These are phyloP conservation scores for Propithecus deckenii DNA, from an alignment of 2,797 vertebrate genomes.

Conservation along the genomic window DNA sequence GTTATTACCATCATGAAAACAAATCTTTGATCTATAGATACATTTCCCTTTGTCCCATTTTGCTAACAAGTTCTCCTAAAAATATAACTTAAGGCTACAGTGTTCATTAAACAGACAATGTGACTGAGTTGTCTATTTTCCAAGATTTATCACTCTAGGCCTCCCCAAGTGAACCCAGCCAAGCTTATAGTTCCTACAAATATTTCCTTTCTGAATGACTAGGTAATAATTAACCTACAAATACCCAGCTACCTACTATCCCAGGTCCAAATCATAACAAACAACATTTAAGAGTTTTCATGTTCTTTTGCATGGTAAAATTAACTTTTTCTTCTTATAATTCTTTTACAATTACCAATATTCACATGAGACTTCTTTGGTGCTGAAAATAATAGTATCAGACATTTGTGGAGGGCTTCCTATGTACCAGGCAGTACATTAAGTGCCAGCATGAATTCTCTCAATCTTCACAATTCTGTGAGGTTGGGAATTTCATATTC, in stretches of 20 bases:
- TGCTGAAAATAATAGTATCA: not conserved
- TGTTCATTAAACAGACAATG: not conserved
- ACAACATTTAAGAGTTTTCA: not conserved
- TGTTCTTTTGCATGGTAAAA: not conserved
- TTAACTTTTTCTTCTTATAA: not conserved
- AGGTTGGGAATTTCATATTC: not conserved
- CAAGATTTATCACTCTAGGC: not conserved
- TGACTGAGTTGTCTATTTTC: not conserved
- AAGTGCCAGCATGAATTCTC: not conserved
- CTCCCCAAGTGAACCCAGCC: not conserved
- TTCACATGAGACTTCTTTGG: not conserved
- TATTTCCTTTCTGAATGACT: constrained; percentile 30
- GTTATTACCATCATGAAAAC: too few species aligned
- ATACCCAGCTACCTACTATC: not conserved
- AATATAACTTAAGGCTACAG: not conserved
- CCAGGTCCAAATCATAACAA: not conserved
- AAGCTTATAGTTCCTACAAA: not conserved
- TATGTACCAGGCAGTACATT: not conserved
- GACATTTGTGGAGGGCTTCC: not conserved
- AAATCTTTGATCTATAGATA: not conserved
- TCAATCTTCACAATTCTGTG: not conserved
- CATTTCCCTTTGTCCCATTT: constrained; percentile 13
- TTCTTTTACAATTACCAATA: constrained; percentile 13
- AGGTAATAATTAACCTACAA: constrained; percentile 7
- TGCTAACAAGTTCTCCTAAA: constrained; percentile 5